Base-by-base conservation (phyloP, 1,140 invertebrate genomes). In the Drosophila saltans region DNA sequence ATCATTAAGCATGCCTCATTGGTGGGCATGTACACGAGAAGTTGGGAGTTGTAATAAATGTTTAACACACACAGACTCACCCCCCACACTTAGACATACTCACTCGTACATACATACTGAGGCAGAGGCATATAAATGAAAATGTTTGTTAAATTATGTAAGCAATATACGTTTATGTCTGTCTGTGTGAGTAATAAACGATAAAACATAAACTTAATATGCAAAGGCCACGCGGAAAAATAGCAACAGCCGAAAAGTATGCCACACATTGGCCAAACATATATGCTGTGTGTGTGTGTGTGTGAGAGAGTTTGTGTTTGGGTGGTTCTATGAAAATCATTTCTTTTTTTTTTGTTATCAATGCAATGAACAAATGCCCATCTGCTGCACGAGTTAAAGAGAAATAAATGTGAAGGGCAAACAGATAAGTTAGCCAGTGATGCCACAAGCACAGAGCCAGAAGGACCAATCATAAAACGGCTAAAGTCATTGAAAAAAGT, bases 1-100 rank as follows among this genome's bases (percentile, higher is more conserved):
- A 83, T 83, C 80, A 83, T 83, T 83, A 83, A 79, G 72, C 78
- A 83, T 78, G 80, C 61, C 76, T 83, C 80, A 83, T 82, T 83
- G 80, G 65, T 63, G 68, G 75, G 57, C 78, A 80, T 75, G 68
- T 72, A 55, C 21, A 10, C 52, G 69, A 66, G 79, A 81, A 55
- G 36, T 60, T 43, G 30, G 40, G 11, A 26, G 21, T 26, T 58
- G 75, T 39, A 75, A 67, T 78, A 78, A 78, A 78, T 78, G 75
- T 57, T 73, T 68, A 71, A 72, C 75, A 66, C 70, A 66, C 59
- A 63, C 30, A 73, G 60, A 26, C 45, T 26, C 48, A 10, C 55
- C 26, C 40, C 28, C 2, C 75, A 70, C 70, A 75, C 61, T 40
- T 40, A 62, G 41, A 63, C 36, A 73, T 55, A 26, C 58, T 26